A percentile compares a stretch with the other conserved stretches of the same genome.
Evolutionary conservation across 2,797 vertebrate species (phyloP).

Genomic region (Pangasius macronema): DNA sequence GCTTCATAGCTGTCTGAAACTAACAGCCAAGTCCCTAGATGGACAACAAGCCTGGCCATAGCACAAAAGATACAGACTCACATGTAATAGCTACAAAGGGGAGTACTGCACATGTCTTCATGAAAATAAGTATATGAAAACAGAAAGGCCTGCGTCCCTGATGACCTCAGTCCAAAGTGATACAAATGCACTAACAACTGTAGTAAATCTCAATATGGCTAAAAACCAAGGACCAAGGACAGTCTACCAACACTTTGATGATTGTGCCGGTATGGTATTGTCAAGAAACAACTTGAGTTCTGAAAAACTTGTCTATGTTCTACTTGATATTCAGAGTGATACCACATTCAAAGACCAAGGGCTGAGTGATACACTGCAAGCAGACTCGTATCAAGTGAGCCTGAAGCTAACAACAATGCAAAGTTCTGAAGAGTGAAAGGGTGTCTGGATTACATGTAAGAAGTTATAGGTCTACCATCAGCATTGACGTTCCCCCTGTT

Average conservation of each 20-base stretch:
- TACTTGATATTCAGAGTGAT: constrained; percentile 45
- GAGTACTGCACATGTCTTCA: too few relatives aligned
- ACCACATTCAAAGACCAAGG: constrained; percentile 23
- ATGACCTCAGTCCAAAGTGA: neutral
- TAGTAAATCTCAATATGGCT: neutral
- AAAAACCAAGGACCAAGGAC: neutral
- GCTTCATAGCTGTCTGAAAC: too few relatives aligned
- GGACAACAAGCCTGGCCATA: too few relatives aligned
- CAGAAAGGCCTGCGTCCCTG: too few relatives aligned
- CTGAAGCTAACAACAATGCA: too few relatives aligned
- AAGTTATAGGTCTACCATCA: too few relatives aligned
- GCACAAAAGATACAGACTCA: too few relatives aligned
- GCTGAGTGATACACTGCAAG: too few relatives aligned
- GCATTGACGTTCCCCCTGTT: constrained; percentile 11
- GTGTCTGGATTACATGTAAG: too few relatives aligned
- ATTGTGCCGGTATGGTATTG: constrained; percentile 42
- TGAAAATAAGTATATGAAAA: neutral
- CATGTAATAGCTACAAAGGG: too few relatives aligned
- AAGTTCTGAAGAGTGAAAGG: too few relatives aligned
- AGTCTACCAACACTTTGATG: constrained; percentile 48
- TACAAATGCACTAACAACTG: neutral
- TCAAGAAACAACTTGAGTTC: neutral
- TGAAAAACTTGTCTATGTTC: constrained; percentile 31
- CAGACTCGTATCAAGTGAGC: neutral
- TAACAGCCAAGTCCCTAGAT: too few relatives aligned